Percentiles rank a stretch among this genome's conserved stretches.
Evolutionary conservation across 2,888 invertebrate species (phyloP).

Genomic region (Creontiades dilutus): DNA sequence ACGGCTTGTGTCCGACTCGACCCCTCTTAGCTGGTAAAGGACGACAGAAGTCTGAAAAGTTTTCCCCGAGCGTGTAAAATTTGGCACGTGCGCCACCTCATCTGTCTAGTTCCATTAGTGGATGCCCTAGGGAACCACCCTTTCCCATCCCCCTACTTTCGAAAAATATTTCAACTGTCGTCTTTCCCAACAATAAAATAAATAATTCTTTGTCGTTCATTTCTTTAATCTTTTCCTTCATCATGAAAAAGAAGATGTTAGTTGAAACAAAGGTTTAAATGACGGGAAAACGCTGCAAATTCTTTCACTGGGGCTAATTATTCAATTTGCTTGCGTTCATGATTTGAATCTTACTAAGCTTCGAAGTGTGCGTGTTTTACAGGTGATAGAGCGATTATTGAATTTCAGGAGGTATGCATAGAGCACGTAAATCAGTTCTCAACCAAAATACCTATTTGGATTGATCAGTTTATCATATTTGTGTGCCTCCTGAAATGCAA

Average conservation of each 20-base stretch:
- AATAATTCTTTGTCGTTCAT: background rate
- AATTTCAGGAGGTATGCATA: too few relatives aligned
- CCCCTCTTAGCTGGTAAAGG: background rate
- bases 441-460: too few relatives aligned
- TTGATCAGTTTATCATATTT: too few relatives aligned
- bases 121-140: conserved; percentile 29
- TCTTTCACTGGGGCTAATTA: too few relatives aligned
- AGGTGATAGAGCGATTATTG: too few relatives aligned
- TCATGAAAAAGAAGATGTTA: background rate
- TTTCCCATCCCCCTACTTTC: background rate
- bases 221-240: background rate
- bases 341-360: too few relatives aligned
- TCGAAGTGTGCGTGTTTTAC: too few relatives aligned
- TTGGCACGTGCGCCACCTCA: conserved; percentile 45
- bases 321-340: too few relatives aligned
- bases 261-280: too few relatives aligned
- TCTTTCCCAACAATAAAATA: conserved; percentile 8
- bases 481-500: too few relatives aligned
- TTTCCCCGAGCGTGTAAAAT: conserved; percentile 48
- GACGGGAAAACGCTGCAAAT: too few relatives aligned
- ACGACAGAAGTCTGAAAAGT: conserved; percentile 21
- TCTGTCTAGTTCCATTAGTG: conserved; percentile 50
- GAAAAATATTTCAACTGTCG: conserved; percentile 36
- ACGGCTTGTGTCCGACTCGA: background rate
- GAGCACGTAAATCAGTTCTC: too few relatives aligned